Conservation (phyloP, 1,140 invertebrate species). For the Apis cerana region DNA sequence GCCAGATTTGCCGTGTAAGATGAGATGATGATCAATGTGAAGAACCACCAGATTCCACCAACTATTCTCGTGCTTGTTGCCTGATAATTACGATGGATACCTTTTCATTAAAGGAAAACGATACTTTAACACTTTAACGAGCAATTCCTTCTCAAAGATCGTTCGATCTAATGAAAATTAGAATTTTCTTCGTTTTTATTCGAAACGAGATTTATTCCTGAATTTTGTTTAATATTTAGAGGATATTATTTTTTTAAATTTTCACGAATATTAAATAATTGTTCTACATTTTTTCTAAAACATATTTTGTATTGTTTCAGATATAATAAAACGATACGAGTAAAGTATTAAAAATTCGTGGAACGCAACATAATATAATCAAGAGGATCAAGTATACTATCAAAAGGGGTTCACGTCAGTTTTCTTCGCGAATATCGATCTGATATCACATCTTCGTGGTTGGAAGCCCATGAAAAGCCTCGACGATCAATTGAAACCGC, state of each 20-base stretch:
- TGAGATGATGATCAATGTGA: constrained; percentile 98
- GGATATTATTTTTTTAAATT: background rate
- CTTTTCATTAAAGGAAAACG: constrained; percentile 18
- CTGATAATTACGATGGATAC: constrained; percentile 82
- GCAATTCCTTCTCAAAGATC: constrained; percentile 32
- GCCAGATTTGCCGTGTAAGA: constrained; percentile 98
- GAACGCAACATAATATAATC: background rate
- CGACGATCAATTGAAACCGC: constrained; percentile 74
- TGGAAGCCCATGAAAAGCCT: constrained; percentile 27
- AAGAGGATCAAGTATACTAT: too few species aligned
- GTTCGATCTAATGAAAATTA: background rate
- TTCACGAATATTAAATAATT: background rate
- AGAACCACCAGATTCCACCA: constrained; percentile 99
- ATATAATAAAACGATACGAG: too few species aligned
- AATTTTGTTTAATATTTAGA: background rate
- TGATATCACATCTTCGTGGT: constrained; percentile 17
- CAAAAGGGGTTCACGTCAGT: background rate
- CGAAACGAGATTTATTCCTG: background rate
- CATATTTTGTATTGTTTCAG: too few species aligned
- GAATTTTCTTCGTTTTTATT: background rate
- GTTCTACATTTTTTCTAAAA: background rate
- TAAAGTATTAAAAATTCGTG: background rate
- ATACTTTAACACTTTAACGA: background rate
- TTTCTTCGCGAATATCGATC: constrained; percentile 6
- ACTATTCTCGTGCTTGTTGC: constrained; percentile 96